Evolutionary conservation across 37 sponge, comb jelly and placozoan genomes (phyloP), one percentile per base, ranked within the genome.

Genomic region (Halichondria panicea): DNA sequence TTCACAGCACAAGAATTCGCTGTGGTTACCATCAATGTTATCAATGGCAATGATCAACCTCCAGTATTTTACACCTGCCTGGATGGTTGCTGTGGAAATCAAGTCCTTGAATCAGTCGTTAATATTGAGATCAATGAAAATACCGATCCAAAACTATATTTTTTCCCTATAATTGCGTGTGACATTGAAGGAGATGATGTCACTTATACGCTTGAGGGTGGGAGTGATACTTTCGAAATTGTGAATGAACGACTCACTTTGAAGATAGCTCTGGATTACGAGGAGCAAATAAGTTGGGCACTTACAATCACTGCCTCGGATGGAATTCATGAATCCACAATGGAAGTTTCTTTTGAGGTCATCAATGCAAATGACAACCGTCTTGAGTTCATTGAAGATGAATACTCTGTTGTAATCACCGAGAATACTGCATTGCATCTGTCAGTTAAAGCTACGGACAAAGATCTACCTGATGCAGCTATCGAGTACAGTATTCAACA

Each of bases 21-120:
- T 32, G 38, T 45, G n/a, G 46, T 82, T 24, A 25, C 12, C 25
- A 57, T 82, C 11, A 28, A 11, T 3, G 83, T 82, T 7, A 9
- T 54, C 34, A 82, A 82, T 36, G n/a, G 42, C 22, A 82, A 82
- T 82, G 83, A 82, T 45, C 31, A 57, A n/a, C 42, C 67, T 22
- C 83, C 83, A 67, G 59, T 82, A 0, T 82, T 82, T 57, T 53
- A 66, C 31, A 40, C 59, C 3, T 82, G 83, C 45, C 66, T 82
- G 15, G 43, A 55, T 43, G 75, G 83, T 42, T 82, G 83, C 42
- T 82, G 83, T 66, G 52, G 62, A 4, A 57, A 28, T 21, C 21
- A 35, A 39, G 57, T 37, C 28, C 7, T 55, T 43, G 8, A 24
- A 4, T 8, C 30, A 4, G 13, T 35, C 12, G 27, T 82, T 0